Evolutionary conservation across 2,113 vertebrate genomes (phyloP).

Genomic region (Steatornis caripensis): DNA sequence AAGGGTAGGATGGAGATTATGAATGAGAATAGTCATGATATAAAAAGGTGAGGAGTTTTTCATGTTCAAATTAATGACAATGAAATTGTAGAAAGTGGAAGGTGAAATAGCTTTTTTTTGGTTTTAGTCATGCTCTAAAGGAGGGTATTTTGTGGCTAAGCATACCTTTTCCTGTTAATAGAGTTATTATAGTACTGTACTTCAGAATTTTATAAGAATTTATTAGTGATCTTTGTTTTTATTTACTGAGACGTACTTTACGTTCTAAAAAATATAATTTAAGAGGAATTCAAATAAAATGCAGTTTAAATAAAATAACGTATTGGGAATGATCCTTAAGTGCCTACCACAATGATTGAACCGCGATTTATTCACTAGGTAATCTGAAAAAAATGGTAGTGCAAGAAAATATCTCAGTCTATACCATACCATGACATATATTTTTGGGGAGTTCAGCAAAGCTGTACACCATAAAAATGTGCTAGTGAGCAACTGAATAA

Average conservation of each 20-base stretch:
- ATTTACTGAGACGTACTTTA: neutral
- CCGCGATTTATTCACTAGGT: neutral
- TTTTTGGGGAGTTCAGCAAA: neutral
- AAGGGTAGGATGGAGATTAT: neutral
- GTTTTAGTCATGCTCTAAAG: neutral
- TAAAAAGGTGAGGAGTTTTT: neutral
- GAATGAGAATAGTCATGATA: neutral
- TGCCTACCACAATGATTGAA: neutral
- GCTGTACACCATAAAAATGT: neutral
- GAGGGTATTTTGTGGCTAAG: neutral
- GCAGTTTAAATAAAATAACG: neutral
- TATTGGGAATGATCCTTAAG: neutral
- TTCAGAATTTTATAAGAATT: neutral
- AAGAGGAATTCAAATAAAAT: neutral
- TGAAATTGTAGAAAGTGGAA: neutral
- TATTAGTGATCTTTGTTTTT: neutral
- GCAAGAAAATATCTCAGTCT: neutral
- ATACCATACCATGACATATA: neutral
- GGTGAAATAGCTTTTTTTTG: neutral
- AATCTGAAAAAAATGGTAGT: neutral
- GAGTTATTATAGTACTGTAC: neutral
- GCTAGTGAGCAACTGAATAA: neutral
- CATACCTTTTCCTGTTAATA: neutral
- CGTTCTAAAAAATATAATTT: neutral
- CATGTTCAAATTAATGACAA: neutral